Conservation (phyloP, 2,113 vertebrate species). For the Callithrix jacchus region DNA sequence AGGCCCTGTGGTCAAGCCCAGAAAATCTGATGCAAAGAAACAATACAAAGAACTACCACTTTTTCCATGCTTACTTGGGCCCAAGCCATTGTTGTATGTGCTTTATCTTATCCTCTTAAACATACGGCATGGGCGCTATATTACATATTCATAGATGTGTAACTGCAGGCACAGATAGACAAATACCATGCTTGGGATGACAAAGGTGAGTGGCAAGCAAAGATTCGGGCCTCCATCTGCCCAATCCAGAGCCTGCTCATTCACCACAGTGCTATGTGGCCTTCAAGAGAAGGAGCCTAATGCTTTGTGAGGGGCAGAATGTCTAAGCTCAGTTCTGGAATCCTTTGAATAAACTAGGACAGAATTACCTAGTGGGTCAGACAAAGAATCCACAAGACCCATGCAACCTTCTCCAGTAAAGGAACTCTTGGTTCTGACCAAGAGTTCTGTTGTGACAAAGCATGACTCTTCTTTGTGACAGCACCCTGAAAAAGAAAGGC, state of each 20-base stretch:
- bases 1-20: not conserved
- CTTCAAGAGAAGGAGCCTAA: not conserved
- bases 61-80: not conserved
- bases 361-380: not conserved
- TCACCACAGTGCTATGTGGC: not conserved
- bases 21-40: not conserved
- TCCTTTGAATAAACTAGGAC: not conserved
- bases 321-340: not conserved
- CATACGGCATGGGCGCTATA: too few relatives aligned
- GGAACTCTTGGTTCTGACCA: not conserved
- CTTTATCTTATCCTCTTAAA: not conserved
- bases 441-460: not conserved
- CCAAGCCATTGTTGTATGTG: not conserved
- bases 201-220: not conserved
- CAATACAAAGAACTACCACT: not conserved
- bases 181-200: not conserved
- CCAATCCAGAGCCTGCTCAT: not conserved
- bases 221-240: not conserved
- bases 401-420: not conserved
- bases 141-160: not conserved
- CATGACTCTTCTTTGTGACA: not conserved
- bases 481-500: not conserved
- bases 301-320: not conserved
- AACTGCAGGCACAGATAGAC: not conserved
- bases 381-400: not conserved